phyloP scores from a whole-genome alignment of 2,888 invertebrate genomes.

The Spisula solida region DNA sequence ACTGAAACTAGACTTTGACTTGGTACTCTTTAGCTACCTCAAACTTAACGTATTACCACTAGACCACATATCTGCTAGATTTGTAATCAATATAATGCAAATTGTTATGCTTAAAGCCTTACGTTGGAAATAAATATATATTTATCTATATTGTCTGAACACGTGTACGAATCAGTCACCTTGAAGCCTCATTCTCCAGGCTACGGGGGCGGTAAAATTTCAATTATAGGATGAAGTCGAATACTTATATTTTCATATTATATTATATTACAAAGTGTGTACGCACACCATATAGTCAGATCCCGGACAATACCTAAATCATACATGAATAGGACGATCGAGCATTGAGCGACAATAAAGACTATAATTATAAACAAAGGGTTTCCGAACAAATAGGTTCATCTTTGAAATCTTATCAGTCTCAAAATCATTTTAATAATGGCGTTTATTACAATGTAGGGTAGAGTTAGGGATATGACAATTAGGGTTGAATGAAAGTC shows the following conservation, averaged over 20 bases:
- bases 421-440: background rate
- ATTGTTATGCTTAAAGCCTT: too few relatives aligned
- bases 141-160: too few relatives aligned
- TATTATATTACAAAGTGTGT: conserved; percentile 4
- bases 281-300: background rate
- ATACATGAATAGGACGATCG: background rate
- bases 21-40: too few relatives aligned
- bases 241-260: background rate
- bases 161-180: too few relatives aligned
- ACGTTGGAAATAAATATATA: too few relatives aligned
- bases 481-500: background rate
- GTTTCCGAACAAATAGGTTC: background rate
- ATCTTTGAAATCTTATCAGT: conserved; percentile 23
- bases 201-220: too few relatives aligned
- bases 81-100: too few relatives aligned
- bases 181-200: too few relatives aligned
- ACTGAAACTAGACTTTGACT: too few relatives aligned
- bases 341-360: background rate
- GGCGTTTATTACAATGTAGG: background rate
- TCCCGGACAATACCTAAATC: background rate
- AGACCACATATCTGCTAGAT: too few relatives aligned
- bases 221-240: background rate
- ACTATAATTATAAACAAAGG: conserved; percentile 21
- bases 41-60: too few relatives aligned
- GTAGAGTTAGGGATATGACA: background rate